These are phyloP conservation scores for Cyprinodon brontotheroides DNA, from an alignment of 2,113 vertebrate species.

Conservation along the genomic window DNA sequence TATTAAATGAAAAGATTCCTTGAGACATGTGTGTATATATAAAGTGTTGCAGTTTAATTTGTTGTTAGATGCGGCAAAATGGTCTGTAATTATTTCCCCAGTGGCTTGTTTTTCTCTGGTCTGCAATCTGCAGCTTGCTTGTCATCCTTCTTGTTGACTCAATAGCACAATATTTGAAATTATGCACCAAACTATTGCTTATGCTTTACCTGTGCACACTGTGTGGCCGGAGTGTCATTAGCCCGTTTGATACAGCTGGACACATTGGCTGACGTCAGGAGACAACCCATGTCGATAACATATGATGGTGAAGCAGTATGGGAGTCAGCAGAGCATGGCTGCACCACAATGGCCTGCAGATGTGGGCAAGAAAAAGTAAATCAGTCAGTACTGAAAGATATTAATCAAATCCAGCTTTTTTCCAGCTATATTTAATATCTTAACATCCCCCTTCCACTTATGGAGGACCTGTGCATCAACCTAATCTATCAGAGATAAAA, in stretches of 20 bases:
- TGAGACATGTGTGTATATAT: constrained; percentile 15
- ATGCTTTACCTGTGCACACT: constrained; percentile 74
- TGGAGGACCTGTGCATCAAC: no score
- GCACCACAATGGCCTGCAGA: constrained; percentile 63
- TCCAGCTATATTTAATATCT: constrained; percentile 9
- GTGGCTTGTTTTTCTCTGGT: constrained; percentile 8
- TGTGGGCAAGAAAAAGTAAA: constrained; percentile 46
- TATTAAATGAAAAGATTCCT: constrained; percentile 13
- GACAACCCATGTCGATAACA: no score
- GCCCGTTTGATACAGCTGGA: constrained; percentile 78
- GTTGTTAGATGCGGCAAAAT: constrained; percentile 19
- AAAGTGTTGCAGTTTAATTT: constrained; percentile 36
- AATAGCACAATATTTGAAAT: constrained; percentile 4
- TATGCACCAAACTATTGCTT: not conserved
- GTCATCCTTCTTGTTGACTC: constrained; percentile 12
- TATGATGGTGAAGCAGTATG: constrained; percentile 76
- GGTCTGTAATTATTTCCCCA: constrained; percentile 23
- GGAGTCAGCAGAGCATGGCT: constrained; percentile 66
- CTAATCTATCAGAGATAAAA: no score
- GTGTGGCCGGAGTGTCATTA: constrained; percentile 62
- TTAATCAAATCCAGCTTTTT: constrained; percentile 21
- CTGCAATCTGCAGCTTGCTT: constrained; percentile 23
- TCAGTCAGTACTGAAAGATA: constrained; percentile 19
- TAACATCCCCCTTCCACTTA: no score
- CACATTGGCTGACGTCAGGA: constrained; percentile 70